phyloP scores from a whole-genome alignment of 2,888 invertebrate genomes.

The Myopa tessellatipennis region DNA sequence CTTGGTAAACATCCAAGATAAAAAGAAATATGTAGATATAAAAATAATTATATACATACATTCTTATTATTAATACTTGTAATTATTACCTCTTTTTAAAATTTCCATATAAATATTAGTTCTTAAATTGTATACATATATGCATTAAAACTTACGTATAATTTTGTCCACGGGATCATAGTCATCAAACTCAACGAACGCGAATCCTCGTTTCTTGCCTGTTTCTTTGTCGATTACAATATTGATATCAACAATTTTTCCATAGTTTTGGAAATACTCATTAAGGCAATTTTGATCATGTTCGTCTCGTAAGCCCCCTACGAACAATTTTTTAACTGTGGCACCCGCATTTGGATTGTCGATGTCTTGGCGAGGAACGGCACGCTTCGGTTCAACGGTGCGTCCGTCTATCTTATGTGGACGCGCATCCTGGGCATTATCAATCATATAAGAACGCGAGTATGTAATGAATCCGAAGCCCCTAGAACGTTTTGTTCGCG shows the following conservation, averaged over 20 bases:
- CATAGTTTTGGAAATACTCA: conserved; percentile 84
- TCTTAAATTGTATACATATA: neutral
- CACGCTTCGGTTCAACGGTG: conserved; percentile 96
- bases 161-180: conserved; percentile 97
- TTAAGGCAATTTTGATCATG: conserved; percentile 89
- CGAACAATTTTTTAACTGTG: conserved; percentile 94
- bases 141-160: conserved; percentile 77
- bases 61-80: neutral
- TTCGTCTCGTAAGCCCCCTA: conserved; percentile 93
- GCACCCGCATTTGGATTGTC: conserved; percentile 92
- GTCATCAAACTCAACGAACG: conserved; percentile 96
- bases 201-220: conserved; percentile 94
- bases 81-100: neutral
- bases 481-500: conserved; percentile 91
- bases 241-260: conserved; percentile 86
- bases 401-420: conserved; percentile 94
- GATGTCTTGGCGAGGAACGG: conserved; percentile 92
- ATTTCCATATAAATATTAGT: too few relatives aligned
- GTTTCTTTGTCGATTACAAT: conserved; percentile 93
- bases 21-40: neutral
- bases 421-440: conserved; percentile 89
- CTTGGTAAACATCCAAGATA: neutral
- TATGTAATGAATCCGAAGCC: conserved; percentile 99
- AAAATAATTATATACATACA: neutral
- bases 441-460: conserved; percentile 93